Percentiles rank a stretch among this genome's conserved stretches.
Conservation (phyloP, 2,888 invertebrate genomes). For the Hecatera dysodea region DNA sequence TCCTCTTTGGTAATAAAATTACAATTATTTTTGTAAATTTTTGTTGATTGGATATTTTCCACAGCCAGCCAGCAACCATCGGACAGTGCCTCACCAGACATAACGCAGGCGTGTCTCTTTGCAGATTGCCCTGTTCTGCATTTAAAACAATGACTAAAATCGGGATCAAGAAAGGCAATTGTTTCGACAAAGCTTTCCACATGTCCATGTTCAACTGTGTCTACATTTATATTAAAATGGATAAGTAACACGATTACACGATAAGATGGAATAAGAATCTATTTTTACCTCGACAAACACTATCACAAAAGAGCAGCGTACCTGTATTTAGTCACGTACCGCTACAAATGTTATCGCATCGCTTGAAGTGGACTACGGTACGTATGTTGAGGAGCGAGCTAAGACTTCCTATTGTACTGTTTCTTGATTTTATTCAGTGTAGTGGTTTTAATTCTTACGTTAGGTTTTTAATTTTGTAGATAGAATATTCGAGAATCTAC, state of each 20-base stretch:
- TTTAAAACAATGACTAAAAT: too few relatives aligned
- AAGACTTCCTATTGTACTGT: conserved; percentile 1
- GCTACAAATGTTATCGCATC: conserved; percentile 25
- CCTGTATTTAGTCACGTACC: conserved; percentile 28
- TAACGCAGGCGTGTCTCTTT: too few relatives aligned
- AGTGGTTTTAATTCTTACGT: neutral
- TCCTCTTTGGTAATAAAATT: too few relatives aligned
- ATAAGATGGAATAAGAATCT: neutral
- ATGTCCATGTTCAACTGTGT: neutral
- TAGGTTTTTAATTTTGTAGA: neutral
- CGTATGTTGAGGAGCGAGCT: conserved; percentile 8
- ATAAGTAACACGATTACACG: neutral
- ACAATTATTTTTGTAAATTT: too few relatives aligned
- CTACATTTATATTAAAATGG: neutral
- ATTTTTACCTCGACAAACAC: conserved; percentile 24
- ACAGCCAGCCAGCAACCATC: too few relatives aligned
- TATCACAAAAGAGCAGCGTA: conserved; percentile 5
- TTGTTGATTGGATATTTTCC: too few relatives aligned
- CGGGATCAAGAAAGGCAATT: too few relatives aligned
- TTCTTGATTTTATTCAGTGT: conserved; percentile 8
- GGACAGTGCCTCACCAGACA: too few relatives aligned
- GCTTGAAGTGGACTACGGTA: conserved; percentile 11
- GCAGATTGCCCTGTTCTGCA: too few relatives aligned
- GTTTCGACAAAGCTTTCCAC: neutral
- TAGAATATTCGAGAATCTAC: neutral